Base-by-base conservation (phyloP, 2,797 vertebrate species). In the Botia kubotai region DNA sequence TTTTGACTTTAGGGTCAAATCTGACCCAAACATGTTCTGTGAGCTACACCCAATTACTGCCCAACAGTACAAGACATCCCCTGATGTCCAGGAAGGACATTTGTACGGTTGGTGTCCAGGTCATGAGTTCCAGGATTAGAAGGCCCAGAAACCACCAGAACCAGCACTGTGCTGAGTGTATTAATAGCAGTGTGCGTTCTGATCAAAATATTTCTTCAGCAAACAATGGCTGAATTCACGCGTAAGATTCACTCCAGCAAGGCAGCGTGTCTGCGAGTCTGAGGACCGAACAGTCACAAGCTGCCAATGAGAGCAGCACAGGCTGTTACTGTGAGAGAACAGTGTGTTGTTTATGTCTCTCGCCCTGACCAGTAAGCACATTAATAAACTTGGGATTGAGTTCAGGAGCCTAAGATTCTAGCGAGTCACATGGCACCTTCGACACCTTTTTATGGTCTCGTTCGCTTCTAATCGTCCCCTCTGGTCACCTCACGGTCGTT, bases 151-250 rank as follows among this genome's bases (percentile, higher is more conserved):
- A 55, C 46, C 19, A 69, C 12, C 80, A 85, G 79, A 81, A 87
- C 3, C 82, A 66, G 85, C 83, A 89, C 90, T 91, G 87, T 92
- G 46, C 36, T 53, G 62, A 36, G 36, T 48, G 87, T 92, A 92
- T 89, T 92, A 92, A 93, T 91, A 93, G 92, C 87, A 86, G 80
- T 77, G 77, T 76, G 87, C 86, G 88, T 89, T 89, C 82, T 81
- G 89, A 90, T 90, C 84, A 91, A 88, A 92, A 91, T 87, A 83
- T 88, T 90, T 89, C 81, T 85, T 85, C 87, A 23, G 21, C 68
- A 89, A 88, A 93, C 92, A 94, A 94, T 91, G 90, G 90, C 85
- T 87, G 87, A 89, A 94, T 93, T 93, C 90, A 93, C 91, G 89
- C 69, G 65, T 66, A 58, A 87, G 90, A 91, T 88, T 89, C 87